A percentile compares a stretch with the other conserved stretches of the same genome.
These are phyloP conservation scores for Epizoanthus ramosus DNA, from an alignment of 92 coral and sea anemone species.

Conservation along the genomic window DNA sequence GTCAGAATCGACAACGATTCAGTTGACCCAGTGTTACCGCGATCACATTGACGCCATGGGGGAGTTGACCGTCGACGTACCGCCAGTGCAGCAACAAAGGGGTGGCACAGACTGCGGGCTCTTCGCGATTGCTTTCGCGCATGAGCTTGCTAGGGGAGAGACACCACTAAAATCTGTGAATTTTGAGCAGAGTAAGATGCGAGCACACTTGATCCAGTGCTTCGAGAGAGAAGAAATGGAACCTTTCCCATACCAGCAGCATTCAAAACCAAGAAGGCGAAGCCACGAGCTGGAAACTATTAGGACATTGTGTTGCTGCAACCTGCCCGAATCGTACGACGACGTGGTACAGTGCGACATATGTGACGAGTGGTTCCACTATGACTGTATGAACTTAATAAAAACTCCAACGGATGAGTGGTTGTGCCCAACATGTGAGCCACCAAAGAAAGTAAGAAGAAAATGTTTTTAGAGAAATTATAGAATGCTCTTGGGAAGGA, in stretches of 20 bases:
- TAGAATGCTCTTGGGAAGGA: too few species aligned
- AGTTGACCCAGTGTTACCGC: constrained; percentile 41
- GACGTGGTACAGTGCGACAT: too few species aligned
- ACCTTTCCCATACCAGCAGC: constrained; percentile 16
- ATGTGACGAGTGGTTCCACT: too few species aligned
- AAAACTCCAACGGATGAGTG: too few species aligned
- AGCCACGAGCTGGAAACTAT: too few species aligned
- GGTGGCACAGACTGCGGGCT: constrained; percentile 39
- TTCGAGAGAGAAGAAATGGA: constrained; percentile 30
- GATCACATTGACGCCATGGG: constrained; percentile 35
- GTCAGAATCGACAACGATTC: constrained; percentile 31
- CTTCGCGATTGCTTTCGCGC: constrained; percentile 50
- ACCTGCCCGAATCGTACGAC: too few species aligned
- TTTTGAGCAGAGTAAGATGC: constrained; percentile 42
- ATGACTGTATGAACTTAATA: too few species aligned
- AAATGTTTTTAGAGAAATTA: too few species aligned
- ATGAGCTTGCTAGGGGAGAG: constrained; percentile 53
- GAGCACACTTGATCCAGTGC: constrained; percentile 28
- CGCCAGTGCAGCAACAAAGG: constrained; percentile 25
- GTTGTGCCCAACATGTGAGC: too few species aligned
- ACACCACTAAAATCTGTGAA: background rate
- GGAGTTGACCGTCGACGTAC: constrained; percentile 28
- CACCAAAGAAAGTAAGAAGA: too few species aligned
- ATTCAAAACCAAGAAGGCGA: too few species aligned
- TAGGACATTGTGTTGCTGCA: too few species aligned